phyloP scores from a whole-genome alignment of 2,113 vertebrate species.

The Leucoraja erinaceus region DNA sequence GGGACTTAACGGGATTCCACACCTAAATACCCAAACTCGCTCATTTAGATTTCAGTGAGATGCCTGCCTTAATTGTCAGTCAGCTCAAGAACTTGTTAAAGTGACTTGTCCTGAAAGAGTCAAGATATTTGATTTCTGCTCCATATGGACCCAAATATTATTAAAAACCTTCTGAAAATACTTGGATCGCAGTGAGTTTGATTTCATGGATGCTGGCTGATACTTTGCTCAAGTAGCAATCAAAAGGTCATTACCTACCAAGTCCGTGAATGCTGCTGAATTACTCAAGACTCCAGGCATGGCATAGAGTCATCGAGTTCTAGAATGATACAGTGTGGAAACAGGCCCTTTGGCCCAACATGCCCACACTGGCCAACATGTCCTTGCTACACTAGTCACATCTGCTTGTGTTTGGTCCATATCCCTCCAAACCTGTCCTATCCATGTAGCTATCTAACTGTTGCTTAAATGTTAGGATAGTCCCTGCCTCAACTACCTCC shows the following conservation, averaged over 20 bases:
- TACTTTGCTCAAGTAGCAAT: not conserved
- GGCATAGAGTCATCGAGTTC: too few species aligned
- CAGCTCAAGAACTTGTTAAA: not conserved
- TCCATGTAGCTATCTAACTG: too few species aligned
- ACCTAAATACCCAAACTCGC: not conserved
- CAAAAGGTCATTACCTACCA: not conserved
- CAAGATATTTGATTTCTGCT: not conserved
- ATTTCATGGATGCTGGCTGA: not conserved
- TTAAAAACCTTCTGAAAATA: not conserved
- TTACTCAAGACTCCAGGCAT: not conserved
- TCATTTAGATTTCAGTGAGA: not conserved
- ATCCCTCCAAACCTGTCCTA: too few species aligned
- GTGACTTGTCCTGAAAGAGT: too few species aligned
- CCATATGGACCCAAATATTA: not conserved
- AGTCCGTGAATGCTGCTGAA: not conserved
- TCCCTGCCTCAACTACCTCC: too few species aligned
- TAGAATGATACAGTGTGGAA: too few species aligned
- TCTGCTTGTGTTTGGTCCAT: too few species aligned
- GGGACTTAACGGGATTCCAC: conserved; percentile 2
- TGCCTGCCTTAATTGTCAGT: not conserved
- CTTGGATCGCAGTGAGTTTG: not conserved
- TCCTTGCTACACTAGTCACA: too few species aligned
- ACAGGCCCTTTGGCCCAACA: too few species aligned
- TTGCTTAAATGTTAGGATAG: too few species aligned
- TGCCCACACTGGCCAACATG: too few species aligned